Conservation (phyloP, 1,140 invertebrate genomes). For the Polypedilum pembai region DNA sequence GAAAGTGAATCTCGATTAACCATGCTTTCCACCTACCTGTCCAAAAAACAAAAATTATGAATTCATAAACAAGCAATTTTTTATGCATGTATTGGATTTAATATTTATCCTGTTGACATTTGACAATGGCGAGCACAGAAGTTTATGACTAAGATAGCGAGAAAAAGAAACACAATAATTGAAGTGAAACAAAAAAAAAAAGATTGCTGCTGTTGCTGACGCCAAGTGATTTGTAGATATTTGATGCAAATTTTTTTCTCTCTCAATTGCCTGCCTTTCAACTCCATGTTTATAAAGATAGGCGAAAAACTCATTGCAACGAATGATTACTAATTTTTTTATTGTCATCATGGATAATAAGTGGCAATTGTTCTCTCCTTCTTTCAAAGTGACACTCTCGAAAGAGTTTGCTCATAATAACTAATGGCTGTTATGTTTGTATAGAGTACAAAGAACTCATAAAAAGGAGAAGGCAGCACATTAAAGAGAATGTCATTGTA, state of each 20-base stretch:
- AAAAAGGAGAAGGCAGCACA: not conserved
- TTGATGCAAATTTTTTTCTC: not conserved
- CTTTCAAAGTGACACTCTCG: not conserved
- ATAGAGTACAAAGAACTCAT: conserved; percentile 24
- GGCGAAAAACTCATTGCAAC: not conserved
- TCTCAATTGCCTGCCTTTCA: not conserved
- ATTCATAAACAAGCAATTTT: no score
- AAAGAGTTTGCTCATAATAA: not conserved
- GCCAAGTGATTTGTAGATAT: not conserved
- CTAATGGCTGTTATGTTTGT: not conserved
- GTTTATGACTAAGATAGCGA: no score
- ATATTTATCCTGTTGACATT: no score
- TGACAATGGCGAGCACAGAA: no score
- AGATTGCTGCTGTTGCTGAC: not conserved
- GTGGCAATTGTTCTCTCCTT: conserved; percentile 22
- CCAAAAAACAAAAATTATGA: no score
- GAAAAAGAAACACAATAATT: no score
- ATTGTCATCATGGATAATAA: not conserved
- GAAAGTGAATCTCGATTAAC: no score
- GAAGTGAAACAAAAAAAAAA: no score
- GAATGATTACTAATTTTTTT: not conserved
- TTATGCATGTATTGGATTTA: no score
- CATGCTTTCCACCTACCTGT: no score
- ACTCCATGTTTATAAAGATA: not conserved
- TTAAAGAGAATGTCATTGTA: conserved; percentile 14